A percentile compares a stretch with the other conserved stretches of the same genome.
These are phyloP conservation scores for Crypturellus tataupa DNA, from an alignment of 2,797 vertebrate species.

Conservation along the genomic window DNA sequence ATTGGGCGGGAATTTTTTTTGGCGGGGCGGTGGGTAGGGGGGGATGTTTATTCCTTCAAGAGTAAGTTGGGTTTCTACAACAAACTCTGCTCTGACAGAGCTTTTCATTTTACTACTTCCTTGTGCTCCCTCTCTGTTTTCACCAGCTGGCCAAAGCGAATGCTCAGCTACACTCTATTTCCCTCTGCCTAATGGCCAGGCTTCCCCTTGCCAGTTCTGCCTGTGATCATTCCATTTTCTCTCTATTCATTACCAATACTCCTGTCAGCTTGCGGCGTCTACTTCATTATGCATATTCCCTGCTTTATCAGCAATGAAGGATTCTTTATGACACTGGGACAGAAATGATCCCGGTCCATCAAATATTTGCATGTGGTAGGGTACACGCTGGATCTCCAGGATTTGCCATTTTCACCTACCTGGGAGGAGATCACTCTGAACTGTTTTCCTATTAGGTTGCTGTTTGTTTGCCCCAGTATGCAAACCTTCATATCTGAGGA, in stretches of 20 bases:
- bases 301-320: slow-evolving; percentile 46
- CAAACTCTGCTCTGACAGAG: neutral
- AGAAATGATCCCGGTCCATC: slow-evolving; percentile 23
- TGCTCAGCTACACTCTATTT: slow-evolving; percentile 69
- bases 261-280: slow-evolving; percentile 64
- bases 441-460: neutral
- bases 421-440: neutral
- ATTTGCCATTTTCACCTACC: neutral
- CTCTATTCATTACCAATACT: slow-evolving; percentile 64
- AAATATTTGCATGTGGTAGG: neutral
- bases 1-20: neutral
- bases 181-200: slow-evolving; percentile 58
- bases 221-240: slow-evolving; percentile 61
- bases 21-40: too few relatives aligned
- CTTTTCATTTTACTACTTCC: slow-evolving; percentile 50
- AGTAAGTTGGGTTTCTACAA: neutral
- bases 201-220: slow-evolving; percentile 71
- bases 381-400: neutral
- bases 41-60: neutral
- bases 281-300: slow-evolving; percentile 76
- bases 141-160: slow-evolving; percentile 75
- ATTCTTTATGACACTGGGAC: slow-evolving; percentile 29
- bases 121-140: slow-evolving; percentile 44
- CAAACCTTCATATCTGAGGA: slow-evolving; percentile 4
- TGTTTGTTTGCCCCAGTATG: neutral